Evolutionary conservation across 2,797 vertebrate species (phyloP), one percentile per base, ranked within the genome.

Genomic region (Todus mexicanus): DNA sequence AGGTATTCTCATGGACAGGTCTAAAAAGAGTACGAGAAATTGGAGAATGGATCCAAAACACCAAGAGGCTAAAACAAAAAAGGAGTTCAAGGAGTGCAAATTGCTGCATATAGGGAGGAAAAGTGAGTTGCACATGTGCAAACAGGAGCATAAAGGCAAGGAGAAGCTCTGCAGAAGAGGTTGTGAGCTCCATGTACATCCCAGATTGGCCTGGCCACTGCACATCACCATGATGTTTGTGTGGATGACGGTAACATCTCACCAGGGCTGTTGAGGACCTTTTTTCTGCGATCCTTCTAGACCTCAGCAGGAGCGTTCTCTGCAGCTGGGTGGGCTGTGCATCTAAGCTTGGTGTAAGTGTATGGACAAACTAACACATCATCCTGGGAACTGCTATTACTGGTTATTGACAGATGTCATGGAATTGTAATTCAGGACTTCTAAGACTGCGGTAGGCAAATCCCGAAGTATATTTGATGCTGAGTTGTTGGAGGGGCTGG

Each of bases 251-350:
- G 5, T 5, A 54, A 13, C 19, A 48, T 12, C 74, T 86, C 56
- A 53, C 19, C 65, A 27, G 56, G 59, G 31, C 50, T 89, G 42
- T 54, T 13, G 27, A 21, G 20, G 11, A 17, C 40, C 14, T 35
- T 35, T 50, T 14, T 45, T 19, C 57, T 50, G 35, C 7, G 2
- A 20, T 4, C 12, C 18, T 15, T 40, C 57, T 12, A 23, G 29
- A 12, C 23, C n/a, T 5, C 1, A 1, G 48, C 60, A 73, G 81
- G 31, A 69, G 21, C 56, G 57, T 12, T 37, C 25, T 64, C 33
- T 64, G 45, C 56, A 65, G 69, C 56, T 40, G 70, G 69, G 68
- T 0, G 0, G 40, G 65, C 40, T 42, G 35, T 1, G 2, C 3
- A 11, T 60, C n/a, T 11, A 6, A 61, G 37, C 6, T 3, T 19